Percentiles rank a stretch among this genome's conserved stretches.
Evolutionary conservation across 23 tunicate genomes (phyloP).

Genomic region (Phallusia fumigata): DNA sequence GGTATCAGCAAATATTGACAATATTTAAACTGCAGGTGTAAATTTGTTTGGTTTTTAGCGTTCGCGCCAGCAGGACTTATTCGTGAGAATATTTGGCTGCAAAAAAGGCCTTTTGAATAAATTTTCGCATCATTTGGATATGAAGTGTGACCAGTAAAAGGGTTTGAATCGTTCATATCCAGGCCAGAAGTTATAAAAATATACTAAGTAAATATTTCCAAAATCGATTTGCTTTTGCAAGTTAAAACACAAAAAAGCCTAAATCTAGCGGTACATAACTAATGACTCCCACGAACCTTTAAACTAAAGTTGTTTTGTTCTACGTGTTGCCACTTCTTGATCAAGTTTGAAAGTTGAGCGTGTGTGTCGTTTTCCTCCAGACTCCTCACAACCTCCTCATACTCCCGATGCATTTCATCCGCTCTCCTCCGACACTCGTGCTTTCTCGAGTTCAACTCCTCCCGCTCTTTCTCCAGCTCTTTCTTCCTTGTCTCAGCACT

Average conservation of each 20-base stretch:
- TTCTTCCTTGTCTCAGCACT: constrained; percentile 56
- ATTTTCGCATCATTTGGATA: background rate
- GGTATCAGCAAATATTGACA: background rate
- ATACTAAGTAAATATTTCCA: background rate
- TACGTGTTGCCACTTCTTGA: constrained; percentile 82
- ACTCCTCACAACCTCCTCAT: constrained; percentile 29
- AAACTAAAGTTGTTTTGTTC: constrained; percentile 90
- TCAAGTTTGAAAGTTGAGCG: constrained; percentile 66
- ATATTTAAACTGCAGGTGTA: no score
- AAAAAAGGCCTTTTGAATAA: background rate
- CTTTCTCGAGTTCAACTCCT: constrained; percentile 55
- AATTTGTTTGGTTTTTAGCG: no score
- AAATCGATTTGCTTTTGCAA: background rate
- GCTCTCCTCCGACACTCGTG: constrained; percentile 14
- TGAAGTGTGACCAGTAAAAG: no score
- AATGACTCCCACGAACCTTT: constrained; percentile 44
- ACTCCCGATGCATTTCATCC: constrained; percentile 40
- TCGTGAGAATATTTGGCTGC: background rate
- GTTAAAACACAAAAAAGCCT: background rate
- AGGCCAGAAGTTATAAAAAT: background rate
- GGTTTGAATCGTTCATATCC: no score
- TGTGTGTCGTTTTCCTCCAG: constrained; percentile 88
- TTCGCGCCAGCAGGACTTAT: no score
- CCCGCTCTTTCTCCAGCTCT: constrained; percentile 54
- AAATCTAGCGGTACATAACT: background rate